Percentiles rank a stretch among this genome's conserved stretches.
Evolutionary conservation across 2,113 vertebrate genomes (phyloP).

Genomic region (Myotis davidii): DNA sequence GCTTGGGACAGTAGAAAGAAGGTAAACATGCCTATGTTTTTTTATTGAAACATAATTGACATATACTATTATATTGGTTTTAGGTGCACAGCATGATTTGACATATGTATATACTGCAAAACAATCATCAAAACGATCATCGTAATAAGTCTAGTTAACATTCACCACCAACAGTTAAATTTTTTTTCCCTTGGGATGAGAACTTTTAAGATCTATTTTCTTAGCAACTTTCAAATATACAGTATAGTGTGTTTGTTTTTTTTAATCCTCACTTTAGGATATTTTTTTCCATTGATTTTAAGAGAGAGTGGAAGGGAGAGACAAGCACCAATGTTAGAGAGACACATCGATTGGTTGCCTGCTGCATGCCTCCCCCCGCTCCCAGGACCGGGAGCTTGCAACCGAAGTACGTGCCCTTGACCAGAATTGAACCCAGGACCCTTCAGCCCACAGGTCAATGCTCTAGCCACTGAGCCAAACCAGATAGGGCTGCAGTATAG

Average conservation of each 20-base stretch:
- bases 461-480: too few species aligned
- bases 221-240: too few species aligned
- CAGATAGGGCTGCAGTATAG: background rate
- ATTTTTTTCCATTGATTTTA: too few species aligned
- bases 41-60: background rate
- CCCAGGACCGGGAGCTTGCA: too few species aligned
- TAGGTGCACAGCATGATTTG: background rate
- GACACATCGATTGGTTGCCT: too few species aligned
- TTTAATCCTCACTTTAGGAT: too few species aligned
- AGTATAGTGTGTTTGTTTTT: background rate
- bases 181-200: background rate
- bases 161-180: background rate
- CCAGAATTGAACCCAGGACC: too few species aligned
- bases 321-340: too few species aligned
- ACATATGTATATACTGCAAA: background rate
- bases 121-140: background rate
- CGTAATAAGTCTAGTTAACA: background rate
- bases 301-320: too few species aligned
- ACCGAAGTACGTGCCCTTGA: too few species aligned
- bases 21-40: background rate
- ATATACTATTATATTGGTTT: background rate
- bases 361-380: too few species aligned
- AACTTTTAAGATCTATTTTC: background rate
- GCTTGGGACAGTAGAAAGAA: conserved; percentile 5
- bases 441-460: too few species aligned